Evolutionary conservation across 2,888 invertebrate species (phyloP), one percentile per base, ranked within the genome.

Genomic region (Drosophila formosana): DNA sequence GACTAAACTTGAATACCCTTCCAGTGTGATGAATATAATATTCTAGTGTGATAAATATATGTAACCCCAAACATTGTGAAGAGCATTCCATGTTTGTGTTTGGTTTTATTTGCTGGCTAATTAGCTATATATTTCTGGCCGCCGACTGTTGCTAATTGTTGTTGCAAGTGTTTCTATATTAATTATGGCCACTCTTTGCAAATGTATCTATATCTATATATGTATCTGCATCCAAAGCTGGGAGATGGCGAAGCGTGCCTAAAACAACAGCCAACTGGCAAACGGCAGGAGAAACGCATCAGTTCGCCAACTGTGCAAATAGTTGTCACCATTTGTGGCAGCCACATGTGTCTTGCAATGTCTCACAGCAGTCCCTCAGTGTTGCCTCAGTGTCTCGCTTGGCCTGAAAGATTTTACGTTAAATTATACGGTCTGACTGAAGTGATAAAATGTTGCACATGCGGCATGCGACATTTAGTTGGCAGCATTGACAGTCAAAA

Each of bases 351-450:
- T 52, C 63, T 43, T 18, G n/a, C 30, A 43, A 26, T 13, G 50
- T 56, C 46, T 51, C 34, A 18, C 50, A 46, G 45, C 13, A 45
- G 51, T 18, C 30, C 37, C 68, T 64, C 43, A 25, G n/a, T 37
- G 8, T 11, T 55, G 51, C 51, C 50, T 18, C 41, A 57, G 56
- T 68, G 78, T 55, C 68, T 47, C 78, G 82, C 81, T 73, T 74
- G 78, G 77, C 62, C 76, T 75, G 70, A 32, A 23, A 65, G 82
- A 92, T 91, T 91, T 90, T 78, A 90, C 91, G 91, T 91, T 88
- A 90, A 92, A 91, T 91, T 91, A 92, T 88, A 90, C 90, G 91
- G 91, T 92, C 91, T 91, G 91, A 87, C 78, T 88, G 83, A 89
- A 88, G 90, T 90, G 91, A 90, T 89, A 89, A 90, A 91, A 89